Percentiles rank a stretch among this genome's conserved stretches.
Conservation (phyloP, 2,888 invertebrate species). For the Parochlus steinenii region DNA sequence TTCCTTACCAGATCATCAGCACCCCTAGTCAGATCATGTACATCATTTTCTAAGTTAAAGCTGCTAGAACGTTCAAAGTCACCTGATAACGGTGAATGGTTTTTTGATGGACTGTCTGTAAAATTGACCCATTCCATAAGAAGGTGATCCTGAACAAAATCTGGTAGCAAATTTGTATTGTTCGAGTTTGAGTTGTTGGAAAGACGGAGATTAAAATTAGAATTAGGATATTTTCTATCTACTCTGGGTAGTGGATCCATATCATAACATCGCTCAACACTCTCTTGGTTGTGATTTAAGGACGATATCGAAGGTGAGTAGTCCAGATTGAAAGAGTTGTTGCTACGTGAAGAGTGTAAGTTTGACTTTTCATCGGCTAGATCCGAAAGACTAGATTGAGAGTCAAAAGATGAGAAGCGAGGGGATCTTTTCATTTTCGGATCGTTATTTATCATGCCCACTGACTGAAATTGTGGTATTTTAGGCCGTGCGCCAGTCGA, state of each 20-base stretch:
- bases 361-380: slow-evolving; percentile 19
- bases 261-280: too few species aligned
- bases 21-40: slow-evolving; percentile 1
- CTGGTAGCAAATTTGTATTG: slow-evolving; percentile 40
- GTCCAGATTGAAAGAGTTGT: slow-evolving; percentile 10
- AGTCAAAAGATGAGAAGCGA: slow-evolving; percentile 28
- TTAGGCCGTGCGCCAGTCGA: slow-evolving; percentile 63
- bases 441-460: slow-evolving; percentile 13
- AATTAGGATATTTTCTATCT: slow-evolving; percentile 2
- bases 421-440: slow-evolving; percentile 31
- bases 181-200: slow-evolving; percentile 13
- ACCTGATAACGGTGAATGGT: slow-evolving; percentile 20
- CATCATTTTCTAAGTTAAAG: background rate
- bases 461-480: slow-evolving; percentile 30
- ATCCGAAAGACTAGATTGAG: slow-evolving; percentile 30
- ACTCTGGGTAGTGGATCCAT: slow-evolving; percentile 18
- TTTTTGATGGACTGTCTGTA: slow-evolving; percentile 25
- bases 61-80: slow-evolving; percentile 19
- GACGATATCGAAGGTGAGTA: slow-evolving; percentile 8
- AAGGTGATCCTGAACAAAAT: slow-evolving; percentile 80
- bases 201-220: background rate
- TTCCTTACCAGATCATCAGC: background rate
- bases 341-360: slow-evolving; percentile 9
- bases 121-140: slow-evolving; percentile 49
- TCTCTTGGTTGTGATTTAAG: too few species aligned